These are phyloP conservation scores for Amblyopsis rosae DNA, from an alignment of 2,113 vertebrate genomes.

Conservation along the genomic window DNA sequence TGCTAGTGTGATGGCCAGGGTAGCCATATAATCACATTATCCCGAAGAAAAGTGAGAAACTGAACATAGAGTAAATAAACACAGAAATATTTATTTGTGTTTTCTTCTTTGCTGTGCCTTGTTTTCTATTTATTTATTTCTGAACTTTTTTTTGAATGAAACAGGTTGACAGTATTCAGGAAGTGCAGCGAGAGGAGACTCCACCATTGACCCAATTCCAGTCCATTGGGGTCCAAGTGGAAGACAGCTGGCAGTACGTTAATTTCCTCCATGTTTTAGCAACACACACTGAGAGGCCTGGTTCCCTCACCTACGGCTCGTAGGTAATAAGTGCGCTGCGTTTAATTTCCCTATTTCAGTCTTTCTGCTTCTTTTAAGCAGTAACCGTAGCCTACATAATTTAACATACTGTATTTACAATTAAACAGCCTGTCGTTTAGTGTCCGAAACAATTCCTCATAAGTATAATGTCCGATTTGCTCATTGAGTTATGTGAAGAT, in stretches of 20 bases:
- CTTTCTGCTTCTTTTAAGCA: too few species aligned
- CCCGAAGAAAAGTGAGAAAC: conserved; percentile 7
- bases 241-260: conserved; percentile 99
- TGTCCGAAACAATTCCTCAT: too few species aligned
- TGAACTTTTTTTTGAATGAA: conserved; percentile 44
- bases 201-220: conserved; percentile 94
- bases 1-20: not conserved
- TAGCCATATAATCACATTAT: conserved; percentile 13
- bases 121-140: conserved; percentile 31
- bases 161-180: conserved; percentile 98
- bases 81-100: conserved; percentile 1
- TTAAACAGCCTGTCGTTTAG: too few species aligned
- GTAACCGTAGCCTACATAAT: too few species aligned
- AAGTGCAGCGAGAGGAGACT: conserved; percentile 91
- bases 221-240: conserved; percentile 98
- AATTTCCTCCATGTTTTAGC: conserved; percentile 67
- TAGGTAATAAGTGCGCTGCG: not conserved
- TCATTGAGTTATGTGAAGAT: too few species aligned
- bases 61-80: not conserved
- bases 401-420: too few species aligned
- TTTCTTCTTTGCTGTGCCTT: not conserved
- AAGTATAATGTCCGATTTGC: too few species aligned
- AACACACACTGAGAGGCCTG: conserved; percentile 51
- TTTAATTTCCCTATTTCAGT: not conserved
- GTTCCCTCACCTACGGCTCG: conserved; percentile 35